Evolutionary conservation across 2,797 vertebrate genomes (phyloP).

Genomic region (Muscicapa striata): DNA sequence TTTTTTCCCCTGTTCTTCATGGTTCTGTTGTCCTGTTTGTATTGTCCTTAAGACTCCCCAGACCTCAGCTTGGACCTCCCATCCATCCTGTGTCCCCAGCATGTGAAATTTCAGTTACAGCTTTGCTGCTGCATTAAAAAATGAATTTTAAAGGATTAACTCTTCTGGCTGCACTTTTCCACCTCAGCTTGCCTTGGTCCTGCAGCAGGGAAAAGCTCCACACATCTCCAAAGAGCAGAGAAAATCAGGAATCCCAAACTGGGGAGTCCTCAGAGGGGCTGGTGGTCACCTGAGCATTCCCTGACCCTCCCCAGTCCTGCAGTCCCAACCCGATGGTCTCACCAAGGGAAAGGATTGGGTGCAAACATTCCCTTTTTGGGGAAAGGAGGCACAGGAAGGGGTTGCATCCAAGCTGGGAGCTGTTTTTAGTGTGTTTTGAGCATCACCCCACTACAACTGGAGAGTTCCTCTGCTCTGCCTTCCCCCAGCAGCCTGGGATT

Average conservation of each 20-base stretch:
- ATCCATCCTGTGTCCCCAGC: not conserved
- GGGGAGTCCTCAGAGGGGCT: not conserved
- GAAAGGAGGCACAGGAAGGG: not conserved
- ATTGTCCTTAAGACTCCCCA: not conserved
- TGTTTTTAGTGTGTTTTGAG: not conserved
- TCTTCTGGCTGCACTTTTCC: not conserved
- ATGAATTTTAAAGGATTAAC: not conserved
- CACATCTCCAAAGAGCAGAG: fast-evolving
- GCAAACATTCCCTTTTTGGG: not conserved
- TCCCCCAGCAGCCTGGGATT: not conserved
- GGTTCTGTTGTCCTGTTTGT: not conserved
- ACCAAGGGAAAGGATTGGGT: not conserved
- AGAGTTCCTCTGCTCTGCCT: not conserved
- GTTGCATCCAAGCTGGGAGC: not conserved
- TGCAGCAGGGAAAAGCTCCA: not conserved
- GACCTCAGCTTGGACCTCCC: not conserved
- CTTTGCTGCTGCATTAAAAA: not conserved
- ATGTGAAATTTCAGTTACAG: not conserved
- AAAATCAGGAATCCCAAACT: not conserved
- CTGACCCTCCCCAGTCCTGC: not conserved
- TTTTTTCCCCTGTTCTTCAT: not conserved
- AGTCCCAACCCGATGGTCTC: not conserved
- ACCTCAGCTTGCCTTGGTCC: no score
- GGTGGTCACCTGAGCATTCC: not conserved
- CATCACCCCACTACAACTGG: fast-evolving